Evolutionary conservation across 1,140 invertebrate genomes (phyloP).

Genomic region (Mizuhopecten yessoensis): DNA sequence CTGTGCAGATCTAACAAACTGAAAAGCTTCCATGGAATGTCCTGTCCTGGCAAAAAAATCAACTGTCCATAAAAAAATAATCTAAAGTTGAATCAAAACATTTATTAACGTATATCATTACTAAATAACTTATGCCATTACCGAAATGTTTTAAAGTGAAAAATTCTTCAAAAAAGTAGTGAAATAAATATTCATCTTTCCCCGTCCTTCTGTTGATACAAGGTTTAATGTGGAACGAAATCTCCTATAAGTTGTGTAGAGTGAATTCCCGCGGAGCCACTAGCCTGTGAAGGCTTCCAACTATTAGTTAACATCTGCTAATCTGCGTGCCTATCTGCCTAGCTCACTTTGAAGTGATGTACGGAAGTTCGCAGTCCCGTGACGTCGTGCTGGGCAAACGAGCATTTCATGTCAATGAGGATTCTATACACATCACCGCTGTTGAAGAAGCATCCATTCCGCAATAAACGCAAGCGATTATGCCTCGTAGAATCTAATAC

Average conservation of each 20-base stretch:
- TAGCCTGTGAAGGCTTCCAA: not conserved
- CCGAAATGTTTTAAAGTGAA: not conserved
- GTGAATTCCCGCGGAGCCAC: not conserved
- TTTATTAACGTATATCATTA: not conserved
- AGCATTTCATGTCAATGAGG: conserved; percentile 8
- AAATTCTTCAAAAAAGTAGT: not conserved
- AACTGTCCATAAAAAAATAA: not conserved
- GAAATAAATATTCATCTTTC: not conserved
- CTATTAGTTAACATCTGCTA: not conserved
- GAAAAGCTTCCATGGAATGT: not conserved
- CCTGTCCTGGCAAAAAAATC: not conserved
- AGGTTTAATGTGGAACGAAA: not conserved
- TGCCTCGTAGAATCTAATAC: not conserved
- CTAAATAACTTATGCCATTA: conserved; percentile 1
- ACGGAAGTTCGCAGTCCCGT: not conserved
- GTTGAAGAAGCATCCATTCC: not conserved
- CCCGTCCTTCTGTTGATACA: not conserved
- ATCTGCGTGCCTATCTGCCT: not conserved
- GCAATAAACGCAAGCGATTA: conserved; percentile 19
- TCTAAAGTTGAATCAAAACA: not conserved
- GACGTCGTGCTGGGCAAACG: conserved; percentile 30
- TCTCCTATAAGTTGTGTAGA: not conserved
- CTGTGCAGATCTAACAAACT: no score
- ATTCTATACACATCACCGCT: not conserved
- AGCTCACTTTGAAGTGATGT: not conserved